phyloP scores from a whole-genome alignment of 2,797 vertebrate species.

The Xiphophorus birchmanni region DNA sequence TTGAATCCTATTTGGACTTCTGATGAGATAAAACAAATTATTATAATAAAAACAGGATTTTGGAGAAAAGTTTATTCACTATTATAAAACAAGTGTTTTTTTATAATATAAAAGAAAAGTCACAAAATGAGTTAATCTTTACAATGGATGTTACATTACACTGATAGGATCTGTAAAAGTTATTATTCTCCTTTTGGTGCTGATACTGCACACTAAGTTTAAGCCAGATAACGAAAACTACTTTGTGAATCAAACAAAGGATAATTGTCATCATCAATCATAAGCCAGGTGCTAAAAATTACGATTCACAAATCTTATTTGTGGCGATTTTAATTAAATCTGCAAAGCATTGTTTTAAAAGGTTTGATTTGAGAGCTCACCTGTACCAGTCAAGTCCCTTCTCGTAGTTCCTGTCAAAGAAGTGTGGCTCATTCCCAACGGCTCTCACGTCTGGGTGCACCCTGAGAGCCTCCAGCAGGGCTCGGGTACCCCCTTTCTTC shows the following conservation, averaged over 20 bases:
- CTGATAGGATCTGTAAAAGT: background rate
- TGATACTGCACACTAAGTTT: background rate
- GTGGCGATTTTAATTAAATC: background rate
- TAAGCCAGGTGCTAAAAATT: background rate
- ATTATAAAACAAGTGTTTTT: background rate
- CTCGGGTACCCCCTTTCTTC: conserved; percentile 96
- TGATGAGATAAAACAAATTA: background rate
- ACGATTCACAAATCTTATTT: background rate
- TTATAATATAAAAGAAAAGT: background rate
- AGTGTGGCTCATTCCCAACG: conserved; percentile 96
- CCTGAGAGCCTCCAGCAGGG: conserved; percentile 93
- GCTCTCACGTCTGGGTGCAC: conserved; percentile 97
- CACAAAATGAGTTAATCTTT: background rate
- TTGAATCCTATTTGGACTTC: background rate
- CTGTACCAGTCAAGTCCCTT: conserved; percentile 97
- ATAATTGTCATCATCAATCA: background rate
- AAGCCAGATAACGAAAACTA: background rate
- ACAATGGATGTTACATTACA: background rate
- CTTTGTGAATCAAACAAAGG: background rate
- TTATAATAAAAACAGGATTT: background rate
- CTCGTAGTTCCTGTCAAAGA: conserved; percentile 98
- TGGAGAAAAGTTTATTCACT: background rate
- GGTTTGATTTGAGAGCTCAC: conserved; percentile 72
- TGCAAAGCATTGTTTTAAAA: background rate
- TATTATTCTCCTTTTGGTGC: background rate